A percentile compares a stretch with the other conserved stretches of the same genome.
phyloP scores from a whole-genome alignment of 2,888 invertebrate species.

The Germaria angustata region DNA sequence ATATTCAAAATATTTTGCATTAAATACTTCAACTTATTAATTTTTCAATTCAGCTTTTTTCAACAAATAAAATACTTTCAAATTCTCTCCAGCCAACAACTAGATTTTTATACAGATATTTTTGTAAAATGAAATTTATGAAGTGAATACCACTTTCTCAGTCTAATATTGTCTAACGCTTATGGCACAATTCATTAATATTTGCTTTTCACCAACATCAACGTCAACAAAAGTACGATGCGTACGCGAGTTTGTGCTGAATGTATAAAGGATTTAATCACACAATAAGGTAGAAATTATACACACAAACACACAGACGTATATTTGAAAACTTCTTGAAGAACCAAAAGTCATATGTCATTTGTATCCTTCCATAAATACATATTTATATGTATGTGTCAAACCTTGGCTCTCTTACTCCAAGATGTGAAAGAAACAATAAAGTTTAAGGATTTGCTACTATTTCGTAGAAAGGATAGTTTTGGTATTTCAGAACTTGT shows the following conservation, averaged over 20 bases:
- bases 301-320: background rate
- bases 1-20: too few relatives aligned
- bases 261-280: slow-evolving; percentile 27
- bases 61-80: too few relatives aligned
- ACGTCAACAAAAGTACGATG: slow-evolving; percentile 20
- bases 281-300: slow-evolving; percentile 21
- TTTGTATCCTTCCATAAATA: background rate
- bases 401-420: background rate
- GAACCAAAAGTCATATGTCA: slow-evolving; percentile 50
- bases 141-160: slow-evolving; percentile 13
- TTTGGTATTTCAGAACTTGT: slow-evolving; percentile 16
- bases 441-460: slow-evolving; percentile 10
- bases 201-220: slow-evolving; percentile 48
- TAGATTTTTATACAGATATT: too few relatives aligned
- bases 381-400: background rate
- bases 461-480: background rate
- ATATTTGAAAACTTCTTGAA: background rate
- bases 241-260: background rate
- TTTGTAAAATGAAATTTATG: background rate
- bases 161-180: slow-evolving; percentile 44
- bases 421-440: background rate
- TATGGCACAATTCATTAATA: slow-evolving; percentile 59
- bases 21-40: too few relatives aligned
- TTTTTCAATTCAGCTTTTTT: too few relatives aligned
- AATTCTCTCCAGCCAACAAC: too few relatives aligned